These are phyloP conservation scores for Herminia tarsipennalis DNA, from an alignment of 2,888 invertebrate species.

Conservation along the genomic window DNA sequence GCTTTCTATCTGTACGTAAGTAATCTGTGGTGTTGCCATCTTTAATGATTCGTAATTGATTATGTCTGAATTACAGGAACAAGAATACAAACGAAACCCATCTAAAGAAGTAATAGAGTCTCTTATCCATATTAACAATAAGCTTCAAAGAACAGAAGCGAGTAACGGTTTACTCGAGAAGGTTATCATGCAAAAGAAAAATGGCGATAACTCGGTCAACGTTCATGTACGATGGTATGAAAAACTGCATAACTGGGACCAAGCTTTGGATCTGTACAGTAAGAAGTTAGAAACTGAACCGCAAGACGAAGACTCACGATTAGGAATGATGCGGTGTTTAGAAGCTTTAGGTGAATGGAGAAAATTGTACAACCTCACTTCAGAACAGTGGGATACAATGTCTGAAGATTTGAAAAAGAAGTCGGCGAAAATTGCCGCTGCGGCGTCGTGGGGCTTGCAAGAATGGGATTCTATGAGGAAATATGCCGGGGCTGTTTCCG, in stretches of 20 bases:
- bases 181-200: constrained; percentile 92
- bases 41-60: no score
- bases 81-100: constrained; percentile 91
- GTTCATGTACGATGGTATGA: constrained; percentile 97
- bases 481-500: constrained; percentile 94
- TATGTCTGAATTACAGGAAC: constrained; percentile 90
- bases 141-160: constrained; percentile 98
- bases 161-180: constrained; percentile 96
- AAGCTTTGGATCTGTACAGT: constrained; percentile 95
- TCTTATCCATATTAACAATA: constrained; percentile 98
- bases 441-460: constrained; percentile 97
- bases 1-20: no score
- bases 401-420: constrained; percentile 77
- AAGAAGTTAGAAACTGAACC: constrained; percentile 89
- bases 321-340: constrained; percentile 98
- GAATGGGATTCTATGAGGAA: constrained; percentile 98
- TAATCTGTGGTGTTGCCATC: no score
- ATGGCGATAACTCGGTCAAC: constrained; percentile 83
- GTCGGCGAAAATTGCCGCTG: constrained; percentile 96
- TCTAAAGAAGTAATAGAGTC: constrained; percentile 94
- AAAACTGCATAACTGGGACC: constrained; percentile 99
- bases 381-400: constrained; percentile 87
- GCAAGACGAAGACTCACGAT: constrained; percentile 91
- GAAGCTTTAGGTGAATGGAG: constrained; percentile 99
- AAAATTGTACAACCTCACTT: constrained; percentile 91